A percentile compares a stretch with the other conserved stretches of the same genome.
These are phyloP conservation scores for Brachyhypopomus occidentalis DNA, from an alignment of 2,113 vertebrate genomes.

Conservation along the genomic window DNA sequence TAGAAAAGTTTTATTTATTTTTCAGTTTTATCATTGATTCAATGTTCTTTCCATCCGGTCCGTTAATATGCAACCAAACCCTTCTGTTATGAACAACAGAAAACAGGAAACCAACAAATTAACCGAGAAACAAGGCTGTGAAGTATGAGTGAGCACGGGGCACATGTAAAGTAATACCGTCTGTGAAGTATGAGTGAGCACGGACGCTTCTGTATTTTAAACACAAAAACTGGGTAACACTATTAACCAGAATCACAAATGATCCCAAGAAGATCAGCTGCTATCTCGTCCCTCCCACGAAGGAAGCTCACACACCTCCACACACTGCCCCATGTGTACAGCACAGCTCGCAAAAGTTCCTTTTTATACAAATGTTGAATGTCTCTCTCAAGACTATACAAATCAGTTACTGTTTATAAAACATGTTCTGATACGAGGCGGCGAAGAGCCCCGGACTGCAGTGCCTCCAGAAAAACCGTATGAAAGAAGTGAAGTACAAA, in stretches of 20 bases:
- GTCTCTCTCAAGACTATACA: conserved; percentile 62
- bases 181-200: conserved; percentile 51
- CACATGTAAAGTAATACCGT: too few relatives aligned
- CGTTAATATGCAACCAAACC: conserved; percentile 58
- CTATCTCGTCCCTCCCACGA: conserved; percentile 45
- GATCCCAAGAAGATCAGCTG: conserved; percentile 55
- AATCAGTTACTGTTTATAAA: conserved; percentile 74
- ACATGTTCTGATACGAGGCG: conserved; percentile 60
- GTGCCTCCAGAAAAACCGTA: conserved; percentile 32
- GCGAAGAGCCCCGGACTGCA: conserved; percentile 54
- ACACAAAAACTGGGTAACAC: conserved; percentile 60
- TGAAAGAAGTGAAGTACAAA: conserved; percentile 37
- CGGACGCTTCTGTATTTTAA: conserved; percentile 58
- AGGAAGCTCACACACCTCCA: conserved; percentile 44
- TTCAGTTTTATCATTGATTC: conserved; percentile 61
- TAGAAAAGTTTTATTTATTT: conserved; percentile 71
- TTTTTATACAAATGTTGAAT: conserved; percentile 68
- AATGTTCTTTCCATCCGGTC: conserved; percentile 55
- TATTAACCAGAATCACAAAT: conserved; percentile 66
- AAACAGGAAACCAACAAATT: conserved; percentile 26
- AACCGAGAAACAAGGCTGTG: conserved; percentile 35
- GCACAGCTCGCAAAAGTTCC: conserved; percentile 57
- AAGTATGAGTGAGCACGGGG: conserved; percentile 57
- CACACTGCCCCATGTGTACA: conserved; percentile 59
- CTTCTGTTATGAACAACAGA: conserved; percentile 55